Evolutionary conservation across 2,888 invertebrate species (phyloP), one percentile per base, ranked within the genome.

Genomic region (Deroplatys truncata): DNA sequence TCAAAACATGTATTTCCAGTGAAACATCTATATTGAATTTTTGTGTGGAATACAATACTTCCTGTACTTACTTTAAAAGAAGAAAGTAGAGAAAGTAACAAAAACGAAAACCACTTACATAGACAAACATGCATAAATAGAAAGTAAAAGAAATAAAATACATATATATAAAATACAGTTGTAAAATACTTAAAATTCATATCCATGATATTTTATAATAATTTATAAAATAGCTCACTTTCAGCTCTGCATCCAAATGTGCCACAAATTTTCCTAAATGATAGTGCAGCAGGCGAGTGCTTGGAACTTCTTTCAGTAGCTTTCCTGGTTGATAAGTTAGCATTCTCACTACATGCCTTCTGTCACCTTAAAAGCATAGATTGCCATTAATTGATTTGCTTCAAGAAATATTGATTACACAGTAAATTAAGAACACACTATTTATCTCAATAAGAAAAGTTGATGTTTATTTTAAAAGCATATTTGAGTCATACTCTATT

Each of bases 241-340:
- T 94, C 72, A 98, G 93, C 31, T 95, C 95, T 35, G 94, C 94
- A 92, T 97, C 96, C 91, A 98, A 92, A 91, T 95, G 95, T 0
- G 97, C 98, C 0, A 96, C 93, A 89, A 96, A 96, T 92, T 95
- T 94, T 0, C 98, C 98, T 28, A 96, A 94, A 92, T 97, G 95
- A 92, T 95, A 96, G 90, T 97, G 94, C 90, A 98, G 92, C 9
- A 95, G 93, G 72, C 95, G 94, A 0, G 96, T 95, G 88, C 94
- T 93, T 0, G 95, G 94, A 0, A 96, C 95, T 90, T 96, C 93
- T 82, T 95, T 94, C 88, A 98, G 94, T 89, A 97, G 94, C 89
- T 95, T 94, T 0, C 98, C 98, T 0, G 97, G 96, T 25, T 97
- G 94, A 92, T 94, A 98, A 92, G 96, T 96, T 92, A 98, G 93